Base-by-base conservation (phyloP, 2,888 invertebrate species). In the Aleiodes leptofemur region DNA sequence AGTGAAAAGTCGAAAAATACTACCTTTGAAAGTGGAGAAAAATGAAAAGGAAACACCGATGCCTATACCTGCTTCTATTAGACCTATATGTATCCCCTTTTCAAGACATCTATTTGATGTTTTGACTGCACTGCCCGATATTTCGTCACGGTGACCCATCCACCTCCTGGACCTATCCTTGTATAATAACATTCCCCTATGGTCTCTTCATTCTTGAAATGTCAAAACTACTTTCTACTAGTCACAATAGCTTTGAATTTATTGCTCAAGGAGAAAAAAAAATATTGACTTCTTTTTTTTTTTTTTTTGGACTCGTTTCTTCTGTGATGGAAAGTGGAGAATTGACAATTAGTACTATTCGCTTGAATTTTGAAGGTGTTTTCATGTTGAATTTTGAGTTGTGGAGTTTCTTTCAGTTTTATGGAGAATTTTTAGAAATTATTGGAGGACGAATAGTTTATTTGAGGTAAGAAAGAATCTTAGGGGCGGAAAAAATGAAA, bases 121-220 rank as follows among this genome's bases (percentile, higher is more conserved):
- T 14, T 55, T 68, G 66, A 71, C 71, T 71, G 66, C 61, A 61
- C 55, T 72, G 57, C 76, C 76, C 68, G 77, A 78, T 73, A 80
- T 81, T 82, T 84, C 81, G 83, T 82, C 80, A 83, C 79, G 81
- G 77, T 72, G 74, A 69, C 71, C 64, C 57, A 16, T 69, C 50
- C 51, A n/a, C 43, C 50, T 61, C 31, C 64, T 23, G 23, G 51
- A 61, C 53, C 69, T 56, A 59, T 59, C 34, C 73, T 23, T 64
- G 64, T 75, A 61, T 71, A 23, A 38, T 43, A 43, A 57, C 14
- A 56, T 38, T 59, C 14, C 34, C 64, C 48, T 64, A 64, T 64
- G 64, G 68, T 51, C 29, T 13, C 9, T 50, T 68, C 59, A 72
- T 50, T 72, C 66, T 76, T 51, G 14, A 76, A 76, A 68, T 76